These are phyloP conservation scores for Chamaea fasciata DNA, from an alignment of 2,113 vertebrate genomes.

Conservation along the genomic window DNA sequence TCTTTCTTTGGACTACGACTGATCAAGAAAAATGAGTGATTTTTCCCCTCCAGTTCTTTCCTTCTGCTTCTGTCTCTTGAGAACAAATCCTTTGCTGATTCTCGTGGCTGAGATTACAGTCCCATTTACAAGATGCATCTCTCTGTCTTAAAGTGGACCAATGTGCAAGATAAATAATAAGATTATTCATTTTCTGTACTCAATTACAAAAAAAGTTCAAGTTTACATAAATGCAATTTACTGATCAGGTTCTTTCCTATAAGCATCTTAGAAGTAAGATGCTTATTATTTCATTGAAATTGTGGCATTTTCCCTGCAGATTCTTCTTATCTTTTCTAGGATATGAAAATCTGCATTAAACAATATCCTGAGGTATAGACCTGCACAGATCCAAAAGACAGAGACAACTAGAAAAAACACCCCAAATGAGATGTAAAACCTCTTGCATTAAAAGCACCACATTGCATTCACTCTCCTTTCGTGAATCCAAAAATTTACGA, in stretches of 20 bases:
- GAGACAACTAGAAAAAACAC: neutral
- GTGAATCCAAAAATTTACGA: neutral
- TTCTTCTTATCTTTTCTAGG: neutral
- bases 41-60: conserved; percentile 11
- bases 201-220: neutral
- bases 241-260: neutral
- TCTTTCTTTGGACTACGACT: neutral
- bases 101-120: neutral
- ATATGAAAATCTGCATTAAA: neutral
- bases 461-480: neutral
- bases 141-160: neutral
- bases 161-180: neutral
- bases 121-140: neutral
- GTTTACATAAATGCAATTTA: neutral
- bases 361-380: neutral
- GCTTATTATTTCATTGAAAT: neutral
- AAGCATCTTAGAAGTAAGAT: neutral
- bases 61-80: conserved; percentile 13
- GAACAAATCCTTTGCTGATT: conserved; percentile 32
- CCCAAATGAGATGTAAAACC: neutral
- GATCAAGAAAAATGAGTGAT: conserved; percentile 23
- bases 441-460: neutral
- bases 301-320: neutral
- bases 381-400: neutral
- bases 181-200: neutral